phyloP scores from a whole-genome alignment of 2,797 vertebrate genomes.

The Octomys mimax region DNA sequence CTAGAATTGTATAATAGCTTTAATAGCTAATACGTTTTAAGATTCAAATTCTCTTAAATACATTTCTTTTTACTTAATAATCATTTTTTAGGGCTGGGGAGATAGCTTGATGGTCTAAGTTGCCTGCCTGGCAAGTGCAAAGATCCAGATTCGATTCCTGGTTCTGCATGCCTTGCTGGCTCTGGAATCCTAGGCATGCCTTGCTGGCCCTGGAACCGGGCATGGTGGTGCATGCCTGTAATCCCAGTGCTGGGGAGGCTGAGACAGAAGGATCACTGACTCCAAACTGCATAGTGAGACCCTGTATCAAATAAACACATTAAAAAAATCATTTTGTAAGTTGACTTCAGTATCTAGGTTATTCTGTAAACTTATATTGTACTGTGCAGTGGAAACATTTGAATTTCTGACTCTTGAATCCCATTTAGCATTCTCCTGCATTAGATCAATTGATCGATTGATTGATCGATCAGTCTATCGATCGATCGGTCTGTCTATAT shows the following conservation, averaged over 20 bases:
- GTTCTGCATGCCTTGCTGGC: too few species aligned
- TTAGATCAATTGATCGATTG: neutral
- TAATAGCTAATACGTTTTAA: slow-evolving; percentile 48
- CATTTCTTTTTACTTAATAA: slow-evolving; percentile 50
- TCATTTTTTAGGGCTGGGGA: neutral
- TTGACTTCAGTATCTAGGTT: slow-evolving; percentile 59
- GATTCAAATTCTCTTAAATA: slow-evolving; percentile 60
- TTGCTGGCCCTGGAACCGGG: too few species aligned
- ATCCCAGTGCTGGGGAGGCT: too few species aligned
- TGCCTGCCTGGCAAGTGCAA: too few species aligned
- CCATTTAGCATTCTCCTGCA: slow-evolving; percentile 62
- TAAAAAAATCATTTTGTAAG: slow-evolving; percentile 38
- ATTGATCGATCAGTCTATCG: neutral
- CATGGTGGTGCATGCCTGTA: too few species aligned
- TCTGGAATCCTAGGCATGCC: too few species aligned
- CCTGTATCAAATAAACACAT: too few species aligned
- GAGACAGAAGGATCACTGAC: too few species aligned
- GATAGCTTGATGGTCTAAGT: too few species aligned
- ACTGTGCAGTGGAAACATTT: neutral
- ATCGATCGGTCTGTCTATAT: slow-evolving; percentile 61
- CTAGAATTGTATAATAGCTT: slow-evolving; percentile 23
- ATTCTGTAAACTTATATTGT: slow-evolving; percentile 51
- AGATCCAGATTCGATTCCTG: too few species aligned
- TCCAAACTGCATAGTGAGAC: too few species aligned
- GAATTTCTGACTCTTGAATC: slow-evolving; percentile 56